Percentiles rank a stretch among this genome's conserved stretches.
Evolutionary conservation across 2,888 invertebrate species (phyloP).

Genomic region (Cecidostiba fungosa): DNA sequence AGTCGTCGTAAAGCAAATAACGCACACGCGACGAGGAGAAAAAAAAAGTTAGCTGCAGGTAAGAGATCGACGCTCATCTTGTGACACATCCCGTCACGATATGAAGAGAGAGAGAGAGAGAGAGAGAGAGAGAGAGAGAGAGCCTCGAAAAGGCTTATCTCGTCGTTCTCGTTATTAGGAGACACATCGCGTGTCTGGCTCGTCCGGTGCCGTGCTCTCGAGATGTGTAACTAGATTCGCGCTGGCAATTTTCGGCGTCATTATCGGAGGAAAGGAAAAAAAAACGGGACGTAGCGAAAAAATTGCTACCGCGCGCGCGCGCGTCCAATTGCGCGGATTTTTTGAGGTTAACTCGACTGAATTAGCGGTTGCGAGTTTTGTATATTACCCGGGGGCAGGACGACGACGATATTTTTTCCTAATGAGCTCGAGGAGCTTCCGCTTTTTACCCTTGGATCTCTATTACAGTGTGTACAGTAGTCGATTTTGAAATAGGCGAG

Average conservation of each 20-base stretch:
- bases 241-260: constrained; percentile 51
- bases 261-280: constrained; percentile 41
- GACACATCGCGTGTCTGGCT: constrained; percentile 54
- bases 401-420: constrained; percentile 2
- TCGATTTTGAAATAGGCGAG: constrained; percentile 14
- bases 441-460: constrained; percentile 14
- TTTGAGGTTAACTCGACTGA: not conserved
- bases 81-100: constrained; percentile 58
- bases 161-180: constrained; percentile 48
- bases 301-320: constrained; percentile 30
- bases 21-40: not conserved
- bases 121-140: constrained; percentile 1
- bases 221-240: constrained; percentile 59
- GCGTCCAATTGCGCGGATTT: constrained; percentile 16
- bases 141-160: constrained; percentile 17
- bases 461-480: not conserved
- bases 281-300: constrained; percentile 42
- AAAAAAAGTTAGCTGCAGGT: constrained; percentile 7
- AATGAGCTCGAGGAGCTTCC: constrained; percentile 5
- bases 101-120: not conserved
- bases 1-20: not conserved
- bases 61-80: constrained; percentile 27
- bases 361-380: not conserved
- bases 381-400: not conserved
- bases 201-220: constrained; percentile 24